Evolutionary conservation across 2,888 invertebrate genomes (phyloP), one percentile per base, ranked within the genome.

Genomic region (Phyto melanocephala): DNA sequence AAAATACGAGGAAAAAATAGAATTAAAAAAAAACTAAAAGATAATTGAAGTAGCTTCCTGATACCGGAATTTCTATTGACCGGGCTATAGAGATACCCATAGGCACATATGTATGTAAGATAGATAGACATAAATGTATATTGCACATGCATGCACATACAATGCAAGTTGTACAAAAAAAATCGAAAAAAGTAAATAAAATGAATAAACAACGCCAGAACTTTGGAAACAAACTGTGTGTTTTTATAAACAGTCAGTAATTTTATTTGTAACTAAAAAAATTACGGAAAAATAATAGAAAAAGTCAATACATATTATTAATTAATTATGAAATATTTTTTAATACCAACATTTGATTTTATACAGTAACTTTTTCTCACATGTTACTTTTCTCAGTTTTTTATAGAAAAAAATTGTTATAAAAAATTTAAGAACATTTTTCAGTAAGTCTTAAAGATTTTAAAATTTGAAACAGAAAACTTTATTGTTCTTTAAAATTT

Each of bases 41-140:
- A 79, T 78, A 71, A 78, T 72, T 79, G 58, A 79, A 79, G 65
- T 52, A 60, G 79, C 52, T 79, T 79, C 60, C 67, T 60, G 50
- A 58, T 45, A 60, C 42, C 52, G 52, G 35, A 60, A 52, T 58
- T 65, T 42, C 65, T 42, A 67, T 52, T 79, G 79, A 79, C 65
- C 71, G 63, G 58, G 15, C 71, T 8, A n/a, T 11, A 50, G 20
- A 37, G 8, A 24, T 7, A 33, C 65, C 17, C 17, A 54, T 3
- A 6, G 11, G 24, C 11, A 52, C 37, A 52, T 67, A 22, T 13
- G 3, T 28, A 7, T 28, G 20, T 54, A 24, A 33, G 13, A n/a
- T n/a, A n/a, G n/a, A n/a, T 28, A 6, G 3, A 28, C 6, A 5
- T 28, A n/a, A 13, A 28, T 1, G 15, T 17, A 3, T 17, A 6